Conservation (phyloP, 2,113 vertebrate species). For the Hiodon tergisus region DNA sequence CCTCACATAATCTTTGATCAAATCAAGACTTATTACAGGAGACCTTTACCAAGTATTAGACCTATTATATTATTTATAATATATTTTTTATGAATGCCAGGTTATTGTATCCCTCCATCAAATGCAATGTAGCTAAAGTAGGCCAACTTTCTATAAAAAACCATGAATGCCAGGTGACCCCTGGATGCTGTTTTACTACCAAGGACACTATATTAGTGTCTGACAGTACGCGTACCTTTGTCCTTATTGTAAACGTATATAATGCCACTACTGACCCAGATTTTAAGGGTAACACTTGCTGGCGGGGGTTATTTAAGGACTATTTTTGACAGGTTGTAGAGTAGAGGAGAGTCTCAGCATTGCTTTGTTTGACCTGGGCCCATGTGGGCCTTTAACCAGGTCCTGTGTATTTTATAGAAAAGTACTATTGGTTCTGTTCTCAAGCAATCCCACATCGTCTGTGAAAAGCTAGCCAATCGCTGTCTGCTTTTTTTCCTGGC, state of each 20-base stretch:
- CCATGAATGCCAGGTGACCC: not conserved
- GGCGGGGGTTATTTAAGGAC: not conserved
- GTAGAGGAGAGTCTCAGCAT: not conserved
- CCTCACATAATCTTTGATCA: no score
- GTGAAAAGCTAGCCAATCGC: slow-evolving; percentile 16
- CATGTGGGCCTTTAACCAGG: not conserved
- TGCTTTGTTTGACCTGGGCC: not conserved
- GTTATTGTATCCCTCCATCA: not conserved
- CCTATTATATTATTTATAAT: no score
- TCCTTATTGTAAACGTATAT: not conserved
- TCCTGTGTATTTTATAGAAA: not conserved
- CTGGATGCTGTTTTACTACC: not conserved
- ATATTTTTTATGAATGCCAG: not conserved
- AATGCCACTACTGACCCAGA: not conserved
- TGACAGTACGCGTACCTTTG: slow-evolving; percentile 9
- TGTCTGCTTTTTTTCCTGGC: slow-evolving; percentile 27
- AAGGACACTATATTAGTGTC: not conserved
- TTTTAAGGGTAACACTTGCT: not conserved
- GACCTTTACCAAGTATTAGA: no score
- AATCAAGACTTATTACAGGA: no score
- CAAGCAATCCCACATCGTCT: not conserved
- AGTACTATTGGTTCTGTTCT: not conserved
- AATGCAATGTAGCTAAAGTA: not conserved
- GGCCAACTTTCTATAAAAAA: not conserved
- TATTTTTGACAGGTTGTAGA: not conserved